phyloP scores from a whole-genome alignment of 2,888 invertebrate genomes.

The Eristalis tenax region DNA sequence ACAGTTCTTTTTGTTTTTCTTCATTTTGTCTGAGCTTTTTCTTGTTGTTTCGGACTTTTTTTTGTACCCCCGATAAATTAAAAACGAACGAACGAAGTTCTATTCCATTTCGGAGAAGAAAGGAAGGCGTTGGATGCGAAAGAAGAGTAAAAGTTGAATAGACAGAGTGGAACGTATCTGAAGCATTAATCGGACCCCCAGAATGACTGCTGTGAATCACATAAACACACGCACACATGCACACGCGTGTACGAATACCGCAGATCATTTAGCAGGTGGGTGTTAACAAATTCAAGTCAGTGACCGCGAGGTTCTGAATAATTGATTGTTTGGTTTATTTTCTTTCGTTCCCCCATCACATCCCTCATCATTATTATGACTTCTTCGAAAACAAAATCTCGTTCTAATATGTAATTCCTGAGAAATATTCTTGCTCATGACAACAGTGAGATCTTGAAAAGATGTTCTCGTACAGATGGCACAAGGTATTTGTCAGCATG shows the following conservation, averaged over 20 bases:
- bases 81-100: background rate
- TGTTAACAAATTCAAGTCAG: conserved; percentile 46
- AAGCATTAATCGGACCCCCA: conserved; percentile 14
- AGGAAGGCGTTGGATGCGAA: background rate
- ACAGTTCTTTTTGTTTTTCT: background rate
- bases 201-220: conserved; percentile 33
- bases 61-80: conserved; percentile 1
- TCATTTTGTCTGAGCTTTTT: background rate
- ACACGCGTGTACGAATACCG: background rate
- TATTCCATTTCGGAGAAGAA: background rate
- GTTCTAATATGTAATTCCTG: no score
- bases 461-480: background rate
- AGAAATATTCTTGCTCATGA: background rate
- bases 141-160: conserved; percentile 48
- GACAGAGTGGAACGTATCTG: conserved; percentile 30
- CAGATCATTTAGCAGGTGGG: conserved; percentile 50
- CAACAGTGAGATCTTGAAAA: background rate
- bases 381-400: background rate
- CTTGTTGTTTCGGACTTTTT: background rate
- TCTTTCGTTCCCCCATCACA: background rate
- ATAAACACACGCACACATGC: background rate
- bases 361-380: background rate
- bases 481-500: background rate
- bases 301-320: conserved; percentile 29
- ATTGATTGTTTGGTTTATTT: conserved; percentile 28